A percentile compares a stretch with the other conserved stretches of the same genome.
phyloP scores from a whole-genome alignment of 2,113 vertebrate genomes.

The Sakesphorus luctuosus region DNA sequence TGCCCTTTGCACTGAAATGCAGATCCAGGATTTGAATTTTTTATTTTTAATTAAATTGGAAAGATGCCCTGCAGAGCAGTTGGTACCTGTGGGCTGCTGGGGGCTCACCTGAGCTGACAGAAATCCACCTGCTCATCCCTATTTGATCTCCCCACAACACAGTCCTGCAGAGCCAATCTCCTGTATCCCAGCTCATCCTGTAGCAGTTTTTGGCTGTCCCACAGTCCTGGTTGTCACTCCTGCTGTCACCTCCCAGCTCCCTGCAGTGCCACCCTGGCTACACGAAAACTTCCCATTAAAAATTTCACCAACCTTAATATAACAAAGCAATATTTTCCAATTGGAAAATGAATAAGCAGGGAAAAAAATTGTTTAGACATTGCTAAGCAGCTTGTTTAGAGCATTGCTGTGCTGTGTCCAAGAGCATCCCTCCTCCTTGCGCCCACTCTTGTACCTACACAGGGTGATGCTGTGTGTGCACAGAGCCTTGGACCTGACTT shows the following conservation, averaged over 20 bases:
- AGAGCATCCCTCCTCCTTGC: background rate
- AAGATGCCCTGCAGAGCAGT: background rate
- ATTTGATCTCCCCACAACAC: too few relatives aligned
- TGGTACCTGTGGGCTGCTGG: background rate
- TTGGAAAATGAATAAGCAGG: background rate
- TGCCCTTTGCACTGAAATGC: background rate
- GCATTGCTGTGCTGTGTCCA: rapidly evolving
- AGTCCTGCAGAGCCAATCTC: background rate
- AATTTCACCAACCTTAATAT: background rate
- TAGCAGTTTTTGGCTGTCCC: background rate
- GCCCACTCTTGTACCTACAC: background rate
- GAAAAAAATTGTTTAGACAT: background rate
- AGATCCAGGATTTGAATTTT: background rate
- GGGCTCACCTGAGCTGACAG: background rate
- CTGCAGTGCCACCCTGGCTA: background rate
- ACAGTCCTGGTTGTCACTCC: background rate
- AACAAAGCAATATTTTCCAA: background rate
- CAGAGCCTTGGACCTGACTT: background rate
- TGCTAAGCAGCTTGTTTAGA: background rate
- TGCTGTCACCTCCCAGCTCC: background rate
- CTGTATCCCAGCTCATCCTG: rapidly evolving
- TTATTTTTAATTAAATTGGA: background rate
- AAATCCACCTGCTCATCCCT: background rate
- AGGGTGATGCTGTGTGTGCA: rapidly evolving
- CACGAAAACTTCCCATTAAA: background rate